Percentiles rank a stretch among this genome's conserved stretches.
phyloP scores from a whole-genome alignment of 2,797 vertebrate species.

The Perodicticus potto region DNA sequence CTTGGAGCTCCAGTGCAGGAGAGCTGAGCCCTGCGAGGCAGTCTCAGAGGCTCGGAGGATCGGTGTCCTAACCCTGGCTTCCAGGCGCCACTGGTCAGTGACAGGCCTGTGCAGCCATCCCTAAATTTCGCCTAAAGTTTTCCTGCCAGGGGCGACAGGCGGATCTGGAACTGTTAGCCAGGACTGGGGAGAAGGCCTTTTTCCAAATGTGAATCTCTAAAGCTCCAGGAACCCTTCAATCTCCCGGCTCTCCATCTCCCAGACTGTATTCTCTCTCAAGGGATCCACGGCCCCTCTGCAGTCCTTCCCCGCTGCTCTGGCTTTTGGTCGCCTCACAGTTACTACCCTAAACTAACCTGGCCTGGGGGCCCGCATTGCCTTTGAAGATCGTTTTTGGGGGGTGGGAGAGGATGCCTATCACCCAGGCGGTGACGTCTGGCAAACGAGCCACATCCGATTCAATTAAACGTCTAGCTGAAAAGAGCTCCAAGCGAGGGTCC shows the following conservation, averaged over 20 bases:
- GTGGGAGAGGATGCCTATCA: constrained; percentile 62
- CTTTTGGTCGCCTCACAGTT: background rate
- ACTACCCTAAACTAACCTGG: background rate
- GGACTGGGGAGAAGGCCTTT: background rate
- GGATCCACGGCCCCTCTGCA: background rate
- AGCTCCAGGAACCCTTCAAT: background rate
- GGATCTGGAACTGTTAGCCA: background rate
- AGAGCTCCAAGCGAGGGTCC: constrained; percentile 67
- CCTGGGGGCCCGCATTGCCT: background rate
- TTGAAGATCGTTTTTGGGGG: constrained; percentile 67
- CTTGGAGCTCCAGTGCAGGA: background rate
- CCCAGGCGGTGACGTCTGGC: constrained; percentile 65
- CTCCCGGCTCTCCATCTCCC: too few species aligned
- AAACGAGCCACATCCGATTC: constrained; percentile 87
- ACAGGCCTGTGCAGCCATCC: rapidly evolving
- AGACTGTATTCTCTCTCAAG: rapidly evolving
- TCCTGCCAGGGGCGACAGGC: rapidly evolving
- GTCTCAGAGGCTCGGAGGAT: rapidly evolving
- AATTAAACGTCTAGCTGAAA: constrained; percentile 85
- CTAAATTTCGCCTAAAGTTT: background rate
- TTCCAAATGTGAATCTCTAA: background rate
- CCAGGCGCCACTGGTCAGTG: background rate
- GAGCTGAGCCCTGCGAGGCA: rapidly evolving
- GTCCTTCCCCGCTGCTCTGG: rapidly evolving
- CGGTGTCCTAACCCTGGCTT: background rate